Evolutionary conservation across 35 echinoderm and acorn worm genomes (phyloP), one percentile per base, ranked within the genome.

Genomic region (Lytechinus pictus): DNA sequence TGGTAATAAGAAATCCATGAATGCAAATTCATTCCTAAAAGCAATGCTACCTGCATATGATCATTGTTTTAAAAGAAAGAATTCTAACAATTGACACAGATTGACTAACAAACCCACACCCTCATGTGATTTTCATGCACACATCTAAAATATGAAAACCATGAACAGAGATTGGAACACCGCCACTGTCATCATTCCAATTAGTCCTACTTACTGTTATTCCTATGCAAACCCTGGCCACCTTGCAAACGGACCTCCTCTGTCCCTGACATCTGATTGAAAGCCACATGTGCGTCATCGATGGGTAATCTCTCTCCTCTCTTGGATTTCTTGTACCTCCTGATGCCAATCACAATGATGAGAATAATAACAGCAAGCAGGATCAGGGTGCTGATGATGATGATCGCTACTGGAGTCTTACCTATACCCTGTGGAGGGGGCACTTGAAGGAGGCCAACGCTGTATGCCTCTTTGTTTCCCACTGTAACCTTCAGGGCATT

Each of bases 401-500:
- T 66, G 16, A 86, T 51, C 29, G 93, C 86, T 11, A 55, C 60
- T 21, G 66, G 52, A 9, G 28, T 53, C 8, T 86, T 53, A 61
- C n/a, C 28, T 6, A 79, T 24, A 27, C 95, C 52, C 88, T 44
- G 10, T 90, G 28, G 28, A 16, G 10, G 28, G 13, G 95, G 95
- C 54, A 96, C 51, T 7, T 94, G 53, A 8, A 94, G 54, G 9
- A 94, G 44, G 9, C 91, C 54, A 5, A 92, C 91, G 27, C 87
- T 93, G 54, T 94, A 28, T 57, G 94, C n/a, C 66, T 96, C 21
- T 29, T 54, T 87, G 94, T 94, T 71, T n/a, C 95, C 95, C 72
- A 94, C 88, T 13, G 86, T 86, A 52, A 96, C 92, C 95, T 96
- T 61, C 29, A 79, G 66, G 52, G 9, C 51, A 44, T 28, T 9